A percentile compares a stretch with the other conserved stretches of the same genome.
These are phyloP conservation scores for Isotomurus palustris DNA, from an alignment of 2,888 invertebrate species.

Conservation along the genomic window DNA sequence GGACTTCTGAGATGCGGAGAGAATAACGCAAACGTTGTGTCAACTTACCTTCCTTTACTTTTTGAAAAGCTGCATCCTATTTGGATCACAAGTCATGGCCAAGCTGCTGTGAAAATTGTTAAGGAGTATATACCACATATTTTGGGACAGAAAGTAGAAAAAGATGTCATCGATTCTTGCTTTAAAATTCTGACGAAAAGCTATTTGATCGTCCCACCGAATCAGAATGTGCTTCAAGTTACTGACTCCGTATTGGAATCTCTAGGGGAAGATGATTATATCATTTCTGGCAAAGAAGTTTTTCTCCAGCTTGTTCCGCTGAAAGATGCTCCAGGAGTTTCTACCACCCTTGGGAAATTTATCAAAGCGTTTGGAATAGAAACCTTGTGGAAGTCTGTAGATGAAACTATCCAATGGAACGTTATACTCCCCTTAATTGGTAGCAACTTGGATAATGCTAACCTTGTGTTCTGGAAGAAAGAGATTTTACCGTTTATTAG, in stretches of 20 bases:
- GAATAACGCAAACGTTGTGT: conserved; percentile 13
- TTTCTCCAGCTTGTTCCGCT: conserved; percentile 40
- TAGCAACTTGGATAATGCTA: conserved; percentile 31
- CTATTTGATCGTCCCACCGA: conserved; percentile 42
- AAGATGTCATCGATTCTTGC: conserved; percentile 25
- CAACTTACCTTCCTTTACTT: conserved; percentile 26
- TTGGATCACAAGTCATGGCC: conserved; percentile 36
- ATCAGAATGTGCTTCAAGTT: conserved; percentile 31
- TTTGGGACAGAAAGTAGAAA: conserved; percentile 14
- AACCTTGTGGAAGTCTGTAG: conserved; percentile 37
- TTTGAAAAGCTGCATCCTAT: conserved; percentile 34
- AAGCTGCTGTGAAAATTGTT: conserved; percentile 16
- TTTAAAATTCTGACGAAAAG: conserved; percentile 37
- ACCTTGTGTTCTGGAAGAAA: conserved; percentile 41
- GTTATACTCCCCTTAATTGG: conserved; percentile 39
- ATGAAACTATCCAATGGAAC: conserved; percentile 23
- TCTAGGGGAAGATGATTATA: conserved; percentile 24
- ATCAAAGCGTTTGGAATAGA: conserved; percentile 42
- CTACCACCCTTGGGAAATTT: conserved; percentile 30
- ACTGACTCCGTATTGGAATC: conserved; percentile 31
- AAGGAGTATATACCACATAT: conserved; percentile 35
- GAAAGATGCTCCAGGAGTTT: conserved; percentile 24
- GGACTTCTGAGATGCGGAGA: conserved; percentile 30
- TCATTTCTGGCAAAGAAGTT: conserved; percentile 32
- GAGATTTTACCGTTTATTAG: conserved; percentile 31